phyloP scores from a whole-genome alignment of 23 tunicate species.

The Styela clava region DNA sequence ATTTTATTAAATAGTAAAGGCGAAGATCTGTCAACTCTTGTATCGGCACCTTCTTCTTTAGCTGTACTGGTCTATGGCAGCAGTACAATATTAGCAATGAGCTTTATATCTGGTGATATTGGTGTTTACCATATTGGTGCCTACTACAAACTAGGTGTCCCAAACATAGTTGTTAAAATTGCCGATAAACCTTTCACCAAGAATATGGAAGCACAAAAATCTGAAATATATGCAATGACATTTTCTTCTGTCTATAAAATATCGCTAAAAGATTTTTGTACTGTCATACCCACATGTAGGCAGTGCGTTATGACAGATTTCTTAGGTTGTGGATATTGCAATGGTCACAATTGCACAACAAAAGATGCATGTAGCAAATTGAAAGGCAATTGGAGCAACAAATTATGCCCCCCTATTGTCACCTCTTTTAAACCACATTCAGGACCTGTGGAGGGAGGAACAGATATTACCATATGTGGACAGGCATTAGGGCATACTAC shows the following conservation, averaged over 20 bases:
- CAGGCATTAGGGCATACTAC: constrained; percentile 65
- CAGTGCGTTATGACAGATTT: constrained; percentile 32
- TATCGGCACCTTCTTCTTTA: not conserved
- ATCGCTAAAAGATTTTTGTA: not conserved
- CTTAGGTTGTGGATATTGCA: constrained; percentile 56
- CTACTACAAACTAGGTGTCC: not conserved
- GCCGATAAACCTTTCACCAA: not conserved
- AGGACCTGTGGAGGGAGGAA: constrained; percentile 66
- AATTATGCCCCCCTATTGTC: constrained; percentile 30
- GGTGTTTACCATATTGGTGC: constrained; percentile 1
- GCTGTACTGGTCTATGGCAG: not conserved
- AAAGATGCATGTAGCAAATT: constrained; percentile 14
- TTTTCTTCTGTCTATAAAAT: not conserved
- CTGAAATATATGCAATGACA: constrained; percentile 9
- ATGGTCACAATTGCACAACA: constrained; percentile 15
- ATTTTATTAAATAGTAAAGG: constrained; percentile 2
- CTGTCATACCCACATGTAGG: constrained; percentile 21
- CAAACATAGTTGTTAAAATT: not conserved
- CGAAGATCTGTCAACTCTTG: not conserved
- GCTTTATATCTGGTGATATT: constrained; percentile 1
- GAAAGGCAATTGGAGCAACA: constrained; percentile 23
- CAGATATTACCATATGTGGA: constrained; percentile 41
- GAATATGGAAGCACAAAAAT: not conserved
- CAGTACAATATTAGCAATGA: not conserved
- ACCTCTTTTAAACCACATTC: constrained; percentile 35